Evolutionary conservation across 2,797 vertebrate genomes (phyloP).

Genomic region (Xiphophorus birchmanni): DNA sequence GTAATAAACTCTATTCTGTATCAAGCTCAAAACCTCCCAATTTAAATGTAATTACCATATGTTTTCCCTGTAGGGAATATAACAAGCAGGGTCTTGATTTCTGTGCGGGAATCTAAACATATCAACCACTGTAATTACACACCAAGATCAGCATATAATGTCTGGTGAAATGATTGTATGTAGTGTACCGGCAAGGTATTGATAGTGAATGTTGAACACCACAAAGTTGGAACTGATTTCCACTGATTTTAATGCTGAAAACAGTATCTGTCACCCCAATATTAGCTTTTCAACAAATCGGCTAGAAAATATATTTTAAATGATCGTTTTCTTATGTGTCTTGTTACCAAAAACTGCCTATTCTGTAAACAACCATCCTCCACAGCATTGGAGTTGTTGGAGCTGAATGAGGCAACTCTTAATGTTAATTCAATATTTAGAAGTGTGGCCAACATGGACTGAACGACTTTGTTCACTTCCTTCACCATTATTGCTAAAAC

Average conservation of each 20-base stretch:
- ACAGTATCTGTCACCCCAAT: constrained; percentile 4
- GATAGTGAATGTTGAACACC: constrained; percentile 32
- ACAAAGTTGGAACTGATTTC: constrained; percentile 36
- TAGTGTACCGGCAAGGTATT: constrained; percentile 36
- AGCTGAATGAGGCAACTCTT: no score
- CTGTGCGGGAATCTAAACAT: constrained; percentile 39
- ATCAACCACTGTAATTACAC: constrained; percentile 37
- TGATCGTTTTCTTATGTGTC: neutral
- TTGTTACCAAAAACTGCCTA: neutral
- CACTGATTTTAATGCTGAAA: constrained; percentile 15
- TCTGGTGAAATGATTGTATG: constrained; percentile 53
- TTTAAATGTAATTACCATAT: constrained; percentile 62
- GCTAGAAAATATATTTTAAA: neutral
- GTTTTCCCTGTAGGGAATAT: constrained; percentile 41
- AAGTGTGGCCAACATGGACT: no score
- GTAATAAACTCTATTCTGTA: constrained; percentile 48
- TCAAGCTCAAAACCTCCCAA: constrained; percentile 46
- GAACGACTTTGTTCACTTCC: no score
- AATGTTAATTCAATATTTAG: no score
- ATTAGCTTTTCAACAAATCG: neutral
- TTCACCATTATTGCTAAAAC: no score
- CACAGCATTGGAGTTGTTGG: no score
- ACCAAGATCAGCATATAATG: constrained; percentile 65
- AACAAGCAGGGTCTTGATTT: constrained; percentile 27
- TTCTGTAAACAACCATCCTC: no score